phyloP scores from a whole-genome alignment of 2,797 vertebrate species.

The Phaenicophaeus curvirostris region DNA sequence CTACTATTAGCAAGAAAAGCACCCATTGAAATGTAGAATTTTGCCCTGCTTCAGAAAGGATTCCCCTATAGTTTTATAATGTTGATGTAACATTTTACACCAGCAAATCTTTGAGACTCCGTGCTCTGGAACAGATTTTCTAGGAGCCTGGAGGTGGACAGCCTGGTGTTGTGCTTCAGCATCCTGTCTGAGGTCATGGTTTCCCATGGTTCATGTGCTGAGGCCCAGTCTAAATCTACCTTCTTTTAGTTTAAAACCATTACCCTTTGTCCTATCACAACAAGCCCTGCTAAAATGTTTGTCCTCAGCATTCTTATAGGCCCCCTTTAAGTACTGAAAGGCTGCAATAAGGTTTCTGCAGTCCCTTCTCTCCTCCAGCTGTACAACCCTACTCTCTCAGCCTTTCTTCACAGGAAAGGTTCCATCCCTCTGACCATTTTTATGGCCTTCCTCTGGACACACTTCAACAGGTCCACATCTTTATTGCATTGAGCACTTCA shows the following conservation, averaged over 20 bases:
- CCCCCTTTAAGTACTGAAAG: no score
- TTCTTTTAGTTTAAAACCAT: not conserved
- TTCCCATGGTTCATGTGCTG: not conserved
- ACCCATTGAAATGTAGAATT: not conserved
- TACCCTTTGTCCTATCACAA: no score
- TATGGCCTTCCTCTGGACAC: no score
- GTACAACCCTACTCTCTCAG: no score
- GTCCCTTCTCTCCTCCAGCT: no score
- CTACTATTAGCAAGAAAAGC: not conserved
- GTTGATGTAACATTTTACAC: not conserved
- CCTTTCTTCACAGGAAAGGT: no score
- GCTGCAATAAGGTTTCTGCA: no score
- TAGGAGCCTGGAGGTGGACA: not conserved
- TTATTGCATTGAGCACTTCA: no score
- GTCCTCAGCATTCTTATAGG: no score
- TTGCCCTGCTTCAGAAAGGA: not conserved
- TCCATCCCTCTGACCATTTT: no score
- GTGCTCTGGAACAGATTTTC: not conserved
- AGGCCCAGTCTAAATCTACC: not conserved
- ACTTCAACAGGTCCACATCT: no score
- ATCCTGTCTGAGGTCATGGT: not conserved
- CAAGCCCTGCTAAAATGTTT: no score
- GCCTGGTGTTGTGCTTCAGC: rapidly evolving
- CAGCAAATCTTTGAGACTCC: not conserved
- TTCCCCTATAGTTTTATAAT: not conserved